Percentiles rank a stretch among this genome's conserved stretches.
Conservation (phyloP, 2,113 vertebrate species). For the Erinaceus europaeus region DNA sequence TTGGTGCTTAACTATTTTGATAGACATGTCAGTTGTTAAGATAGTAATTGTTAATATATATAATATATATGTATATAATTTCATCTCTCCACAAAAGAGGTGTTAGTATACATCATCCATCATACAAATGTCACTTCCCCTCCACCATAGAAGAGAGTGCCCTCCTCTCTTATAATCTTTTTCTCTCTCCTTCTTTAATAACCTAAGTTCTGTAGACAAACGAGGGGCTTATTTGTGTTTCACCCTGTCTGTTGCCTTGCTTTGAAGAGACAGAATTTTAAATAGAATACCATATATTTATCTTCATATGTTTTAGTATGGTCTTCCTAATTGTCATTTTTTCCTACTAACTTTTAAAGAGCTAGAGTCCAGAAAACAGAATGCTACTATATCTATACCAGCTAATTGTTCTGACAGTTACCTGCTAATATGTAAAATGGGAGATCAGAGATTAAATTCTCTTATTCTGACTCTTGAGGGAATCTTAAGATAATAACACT, state of each 20-base stretch:
- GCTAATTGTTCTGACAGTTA: not conserved
- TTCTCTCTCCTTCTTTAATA: too few relatives aligned
- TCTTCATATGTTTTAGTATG: not conserved
- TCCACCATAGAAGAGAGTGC: too few relatives aligned
- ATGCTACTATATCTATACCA: not conserved
- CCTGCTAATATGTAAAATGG: not conserved
- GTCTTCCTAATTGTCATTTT: not conserved
- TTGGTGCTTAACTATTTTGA: not conserved
- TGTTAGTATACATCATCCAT: too few relatives aligned
- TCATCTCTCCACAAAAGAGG: too few relatives aligned
- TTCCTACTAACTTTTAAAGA: not conserved
- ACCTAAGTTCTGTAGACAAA: too few relatives aligned
- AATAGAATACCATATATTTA: not conserved
- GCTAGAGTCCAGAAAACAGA: not conserved
- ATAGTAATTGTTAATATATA: not conserved
- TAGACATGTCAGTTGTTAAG: not conserved
- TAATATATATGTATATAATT: too few relatives aligned
- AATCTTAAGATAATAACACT: not conserved
- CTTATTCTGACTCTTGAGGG: not conserved
- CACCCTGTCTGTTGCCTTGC: too few relatives aligned
- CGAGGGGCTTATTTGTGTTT: too few relatives aligned
- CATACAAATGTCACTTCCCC: too few relatives aligned
- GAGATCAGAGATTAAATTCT: not conserved
- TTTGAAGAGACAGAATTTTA: not conserved
- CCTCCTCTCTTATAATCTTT: too few relatives aligned